Evolutionary conservation across 2,888 invertebrate species (phyloP).

Genomic region (Orchestes rusci): DNA sequence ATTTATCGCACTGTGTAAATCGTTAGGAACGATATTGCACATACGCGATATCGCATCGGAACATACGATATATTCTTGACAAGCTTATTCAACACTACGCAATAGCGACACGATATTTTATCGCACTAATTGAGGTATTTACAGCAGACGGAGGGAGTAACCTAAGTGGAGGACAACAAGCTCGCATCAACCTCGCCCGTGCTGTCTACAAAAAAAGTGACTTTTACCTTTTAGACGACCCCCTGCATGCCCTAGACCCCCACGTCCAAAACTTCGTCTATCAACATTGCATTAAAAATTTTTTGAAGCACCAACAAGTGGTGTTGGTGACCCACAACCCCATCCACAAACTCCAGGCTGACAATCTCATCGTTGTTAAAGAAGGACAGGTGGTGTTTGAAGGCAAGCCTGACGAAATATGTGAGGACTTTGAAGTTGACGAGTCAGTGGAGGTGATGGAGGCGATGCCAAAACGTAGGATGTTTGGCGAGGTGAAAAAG

Average conservation of each 20-base stretch:
- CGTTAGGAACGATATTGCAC: too few relatives aligned
- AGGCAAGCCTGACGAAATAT: conserved; percentile 24
- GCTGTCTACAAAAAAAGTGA: conserved; percentile 70
- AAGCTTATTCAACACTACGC: too few relatives aligned
- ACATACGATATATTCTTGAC: too few relatives aligned
- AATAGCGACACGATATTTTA: too few relatives aligned
- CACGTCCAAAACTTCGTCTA: conserved; percentile 66
- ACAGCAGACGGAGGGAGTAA: conserved; percentile 69
- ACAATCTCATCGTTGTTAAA: conserved; percentile 45
- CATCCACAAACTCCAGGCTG: conserved; percentile 33
- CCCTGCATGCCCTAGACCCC: conserved; percentile 71
- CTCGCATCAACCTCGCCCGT: conserved; percentile 69
- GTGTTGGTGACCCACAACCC: conserved; percentile 44
- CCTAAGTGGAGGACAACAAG: conserved; percentile 78
- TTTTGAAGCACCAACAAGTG: conserved; percentile 32
- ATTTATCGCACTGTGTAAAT: too few relatives aligned
- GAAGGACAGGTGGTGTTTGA: conserved; percentile 27
- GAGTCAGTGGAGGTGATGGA: conserved; percentile 15
- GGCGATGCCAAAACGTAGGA: conserved; percentile 17
- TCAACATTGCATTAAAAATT: conserved; percentile 48
- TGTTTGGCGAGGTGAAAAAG: conserved; percentile 34
- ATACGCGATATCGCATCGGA: too few relatives aligned
- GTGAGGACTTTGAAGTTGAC: conserved; percentile 8
- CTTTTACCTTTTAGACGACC: conserved; percentile 72
- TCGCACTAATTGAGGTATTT: too few relatives aligned